Evolutionary conservation across 2,888 invertebrate genomes (phyloP).

Genomic region (Beris chalybata): DNA sequence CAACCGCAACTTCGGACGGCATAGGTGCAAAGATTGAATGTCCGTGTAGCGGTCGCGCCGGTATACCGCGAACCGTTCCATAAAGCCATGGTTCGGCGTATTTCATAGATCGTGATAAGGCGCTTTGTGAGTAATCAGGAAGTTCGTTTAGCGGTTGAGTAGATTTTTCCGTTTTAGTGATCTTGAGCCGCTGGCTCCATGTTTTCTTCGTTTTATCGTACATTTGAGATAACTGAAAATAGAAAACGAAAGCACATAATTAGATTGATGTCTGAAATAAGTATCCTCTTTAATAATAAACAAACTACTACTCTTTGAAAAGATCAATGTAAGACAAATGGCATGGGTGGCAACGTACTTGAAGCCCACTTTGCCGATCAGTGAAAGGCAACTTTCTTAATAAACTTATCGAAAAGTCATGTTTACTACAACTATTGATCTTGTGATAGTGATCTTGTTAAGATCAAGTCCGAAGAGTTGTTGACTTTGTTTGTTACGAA

Average conservation of each 20-base stretch:
- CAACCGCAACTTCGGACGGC: slow-evolving; percentile 61
- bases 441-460: too few relatives aligned
- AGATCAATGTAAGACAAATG: too few relatives aligned
- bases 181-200: slow-evolving; percentile 71
- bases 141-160: slow-evolving; percentile 49
- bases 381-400: too few relatives aligned
- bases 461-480: too few relatives aligned
- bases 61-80: slow-evolving; percentile 68
- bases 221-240: slow-evolving; percentile 44
- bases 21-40: slow-evolving; percentile 58
- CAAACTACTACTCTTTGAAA: too few relatives aligned
- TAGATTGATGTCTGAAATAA: too few relatives aligned
- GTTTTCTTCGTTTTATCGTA: slow-evolving; percentile 60
- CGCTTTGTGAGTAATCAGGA: slow-evolving; percentile 58
- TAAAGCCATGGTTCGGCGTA: slow-evolving; percentile 86
- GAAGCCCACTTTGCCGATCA: too few relatives aligned
- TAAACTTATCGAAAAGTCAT: too few relatives aligned
- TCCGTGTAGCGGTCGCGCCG: slow-evolving; percentile 56
- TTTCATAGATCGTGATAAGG: slow-evolving; percentile 81
- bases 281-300: too few relatives aligned
- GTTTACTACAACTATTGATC: too few relatives aligned
- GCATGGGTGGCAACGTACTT: too few relatives aligned
- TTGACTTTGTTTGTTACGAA: too few relatives aligned
- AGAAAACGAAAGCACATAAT: slow-evolving; percentile 9
- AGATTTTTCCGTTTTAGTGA: slow-evolving; percentile 59